Conservation (phyloP, 2,797 vertebrate species). For the Girardinus metallicus region DNA sequence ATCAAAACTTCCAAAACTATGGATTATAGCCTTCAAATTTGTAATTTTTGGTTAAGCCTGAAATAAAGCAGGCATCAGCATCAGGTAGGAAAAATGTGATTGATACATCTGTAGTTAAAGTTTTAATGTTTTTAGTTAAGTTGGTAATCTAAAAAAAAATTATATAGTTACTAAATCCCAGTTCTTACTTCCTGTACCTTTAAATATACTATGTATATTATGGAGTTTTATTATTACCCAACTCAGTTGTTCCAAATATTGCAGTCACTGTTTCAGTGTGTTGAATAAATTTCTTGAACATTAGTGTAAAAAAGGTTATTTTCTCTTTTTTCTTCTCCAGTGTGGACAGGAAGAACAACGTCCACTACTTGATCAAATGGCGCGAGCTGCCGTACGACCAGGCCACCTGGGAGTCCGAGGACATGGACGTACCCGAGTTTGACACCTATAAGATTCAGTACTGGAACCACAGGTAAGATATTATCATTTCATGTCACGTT, state of each 20-base stretch:
- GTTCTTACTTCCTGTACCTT: background rate
- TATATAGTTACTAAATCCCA: too few species aligned
- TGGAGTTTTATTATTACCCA: background rate
- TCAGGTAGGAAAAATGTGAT: background rate
- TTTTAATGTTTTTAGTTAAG: background rate
- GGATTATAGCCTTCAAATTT: background rate
- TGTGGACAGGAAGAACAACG: conserved; percentile 93
- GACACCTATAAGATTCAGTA: conserved; percentile 91
- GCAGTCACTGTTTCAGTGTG: background rate
- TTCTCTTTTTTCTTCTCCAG: conserved; percentile 63
- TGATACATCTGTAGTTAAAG: background rate
- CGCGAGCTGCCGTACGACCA: conserved; percentile 93
- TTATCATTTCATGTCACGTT: accelerated
- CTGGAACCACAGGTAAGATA: conserved; percentile 93
- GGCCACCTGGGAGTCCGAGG: conserved; percentile 95
- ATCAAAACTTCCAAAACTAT: background rate
- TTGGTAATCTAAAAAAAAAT: too few species aligned
- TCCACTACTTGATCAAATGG: conserved; percentile 98
- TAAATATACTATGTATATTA: background rate
- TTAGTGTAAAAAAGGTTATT: background rate
- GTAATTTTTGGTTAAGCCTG: background rate
- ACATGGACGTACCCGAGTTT: conserved; percentile 93
- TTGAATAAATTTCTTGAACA: background rate
- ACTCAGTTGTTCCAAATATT: background rate
- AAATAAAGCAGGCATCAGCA: too few species aligned